A percentile compares a stretch with the other conserved stretches of the same genome.
phyloP scores from a whole-genome alignment of 2,888 invertebrate genomes.

The Sesamia inferens region DNA sequence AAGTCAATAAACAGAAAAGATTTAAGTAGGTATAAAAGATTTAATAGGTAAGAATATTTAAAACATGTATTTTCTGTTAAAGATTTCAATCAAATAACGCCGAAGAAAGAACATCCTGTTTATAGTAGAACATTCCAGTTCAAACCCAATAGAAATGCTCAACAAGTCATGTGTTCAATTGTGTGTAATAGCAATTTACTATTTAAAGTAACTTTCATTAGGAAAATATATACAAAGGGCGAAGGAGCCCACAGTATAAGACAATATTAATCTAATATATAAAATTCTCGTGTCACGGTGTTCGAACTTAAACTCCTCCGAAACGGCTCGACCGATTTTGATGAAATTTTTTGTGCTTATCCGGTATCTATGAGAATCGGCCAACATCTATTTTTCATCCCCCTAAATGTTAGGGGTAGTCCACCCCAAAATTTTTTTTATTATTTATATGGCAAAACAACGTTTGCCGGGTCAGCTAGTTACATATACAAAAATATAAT shows the following conservation, averaged over 20 bases:
- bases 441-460: too few species aligned
- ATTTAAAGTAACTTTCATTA: slow-evolving; percentile 2
- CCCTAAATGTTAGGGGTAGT: too few species aligned
- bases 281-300: too few species aligned
- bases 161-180: slow-evolving; percentile 40
- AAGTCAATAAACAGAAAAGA: neutral
- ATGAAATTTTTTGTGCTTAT: too few species aligned
- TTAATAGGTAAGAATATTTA: neutral
- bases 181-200: slow-evolving; percentile 30
- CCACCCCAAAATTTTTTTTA: too few species aligned
- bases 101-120: slow-evolving; percentile 30
- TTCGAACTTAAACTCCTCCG: too few species aligned
- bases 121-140: slow-evolving; percentile 13
- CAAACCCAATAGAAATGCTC: slow-evolving; percentile 24
- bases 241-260: neutral
- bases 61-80: neutral
- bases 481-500: neutral
- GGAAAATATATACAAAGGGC: neutral
- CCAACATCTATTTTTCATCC: too few species aligned
- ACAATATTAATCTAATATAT: too few species aligned
- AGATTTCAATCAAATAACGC: neutral
- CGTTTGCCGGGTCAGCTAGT: too few species aligned
- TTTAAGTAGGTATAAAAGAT: neutral
- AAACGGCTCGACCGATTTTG: too few species aligned
- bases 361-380: too few species aligned